phyloP scores from a whole-genome alignment of 2,888 invertebrate genomes.

The Lymantria dispar region DNA sequence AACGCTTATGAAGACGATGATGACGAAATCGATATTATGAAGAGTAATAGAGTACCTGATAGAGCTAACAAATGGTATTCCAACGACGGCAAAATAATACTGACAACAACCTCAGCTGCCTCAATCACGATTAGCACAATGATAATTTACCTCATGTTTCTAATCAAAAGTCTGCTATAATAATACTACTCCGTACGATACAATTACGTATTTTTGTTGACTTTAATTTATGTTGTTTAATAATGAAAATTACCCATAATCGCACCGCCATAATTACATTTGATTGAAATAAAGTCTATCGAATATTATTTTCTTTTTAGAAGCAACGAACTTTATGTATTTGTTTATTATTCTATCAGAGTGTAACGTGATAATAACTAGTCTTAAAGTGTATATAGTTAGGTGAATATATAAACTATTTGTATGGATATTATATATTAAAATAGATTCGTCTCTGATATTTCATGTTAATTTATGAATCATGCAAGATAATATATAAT shows the following conservation, averaged over 20 bases:
- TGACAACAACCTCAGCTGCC: constrained; percentile 46
- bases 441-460: constrained; percentile 48
- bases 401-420: constrained; percentile 48
- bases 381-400: constrained; percentile 70
- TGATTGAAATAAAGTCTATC: constrained; percentile 32
- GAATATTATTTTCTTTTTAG: constrained; percentile 25
- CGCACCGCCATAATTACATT: constrained; percentile 26
- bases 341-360: constrained; percentile 47
- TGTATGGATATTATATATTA: constrained; percentile 44
- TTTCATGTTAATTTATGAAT: constrained; percentile 38
- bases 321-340: constrained; percentile 14
- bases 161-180: constrained; percentile 38
- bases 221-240: constrained; percentile 13
- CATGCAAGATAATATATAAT: constrained; percentile 32
- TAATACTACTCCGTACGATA: constrained; percentile 24
- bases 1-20: constrained; percentile 68
- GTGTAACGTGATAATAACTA: constrained; percentile 82
- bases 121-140: constrained; percentile 30
- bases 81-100: constrained; percentile 64
- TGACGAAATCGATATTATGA: constrained; percentile 52
- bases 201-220: constrained; percentile 19
- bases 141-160: constrained; percentile 44
- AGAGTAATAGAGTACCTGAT: constrained; percentile 73
- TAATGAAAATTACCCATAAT: constrained; percentile 34
- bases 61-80: constrained; percentile 79